Percentiles rank a stretch among this genome's conserved stretches.
phyloP scores from a whole-genome alignment of 1,140 invertebrate genomes.

The Ips typographus region DNA sequence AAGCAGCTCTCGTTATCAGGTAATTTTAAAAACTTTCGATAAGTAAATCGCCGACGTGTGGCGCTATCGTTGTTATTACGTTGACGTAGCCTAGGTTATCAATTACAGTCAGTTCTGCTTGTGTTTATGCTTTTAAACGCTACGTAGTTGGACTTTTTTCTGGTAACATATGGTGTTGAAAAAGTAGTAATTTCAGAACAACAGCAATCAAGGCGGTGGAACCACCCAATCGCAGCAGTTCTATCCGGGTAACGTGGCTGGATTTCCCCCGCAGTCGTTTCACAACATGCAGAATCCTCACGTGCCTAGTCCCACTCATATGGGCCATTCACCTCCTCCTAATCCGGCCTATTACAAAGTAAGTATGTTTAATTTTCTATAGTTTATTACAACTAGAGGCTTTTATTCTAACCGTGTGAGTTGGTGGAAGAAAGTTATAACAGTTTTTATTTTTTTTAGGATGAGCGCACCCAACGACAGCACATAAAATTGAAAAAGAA shows the following conservation, averaged over 20 bases:
- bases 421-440: background rate
- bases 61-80: no score
- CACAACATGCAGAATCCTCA: constrained; percentile 56
- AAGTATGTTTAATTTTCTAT: background rate
- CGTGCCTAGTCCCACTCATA: constrained; percentile 51
- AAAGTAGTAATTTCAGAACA: background rate
- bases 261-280: constrained; percentile 61
- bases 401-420: background rate
- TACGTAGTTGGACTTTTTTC: no score
- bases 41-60: no score
- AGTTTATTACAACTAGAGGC: constrained; percentile 1
- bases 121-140: no score
- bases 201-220: constrained; percentile 53
- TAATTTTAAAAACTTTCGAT: no score
- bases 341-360: constrained; percentile 61
- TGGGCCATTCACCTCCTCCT: constrained; percentile 55
- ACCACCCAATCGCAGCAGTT: constrained; percentile 63
- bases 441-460: constrained; percentile 44
- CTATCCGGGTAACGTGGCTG: constrained; percentile 58
- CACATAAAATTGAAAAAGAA: constrained; percentile 70
- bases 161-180: no score
- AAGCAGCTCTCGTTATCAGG: no score
- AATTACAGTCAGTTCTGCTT: no score
- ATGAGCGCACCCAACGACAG: constrained; percentile 75
- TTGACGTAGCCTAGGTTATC: no score